Conservation (phyloP, 1,140 invertebrate species). For the Orussus abietinus region DNA sequence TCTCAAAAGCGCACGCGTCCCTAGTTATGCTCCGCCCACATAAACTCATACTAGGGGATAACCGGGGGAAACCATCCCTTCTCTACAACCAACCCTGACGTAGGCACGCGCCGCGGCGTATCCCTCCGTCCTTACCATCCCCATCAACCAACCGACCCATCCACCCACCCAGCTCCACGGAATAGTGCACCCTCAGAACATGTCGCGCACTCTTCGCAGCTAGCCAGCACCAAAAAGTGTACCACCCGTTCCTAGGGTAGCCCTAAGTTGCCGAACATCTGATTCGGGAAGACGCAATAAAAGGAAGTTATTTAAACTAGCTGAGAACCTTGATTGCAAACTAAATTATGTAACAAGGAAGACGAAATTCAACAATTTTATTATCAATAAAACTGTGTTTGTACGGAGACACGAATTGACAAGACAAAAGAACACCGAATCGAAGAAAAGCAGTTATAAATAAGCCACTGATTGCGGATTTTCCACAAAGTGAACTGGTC, state of each 20-base stretch:
- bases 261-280: too few species aligned
- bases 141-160: conserved; percentile 17
- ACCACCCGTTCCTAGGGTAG: background rate
- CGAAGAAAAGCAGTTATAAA: too few species aligned
- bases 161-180: conserved; percentile 23
- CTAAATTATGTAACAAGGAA: too few species aligned
- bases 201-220: conserved; percentile 30
- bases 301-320: too few species aligned
- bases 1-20: conserved; percentile 32
- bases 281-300: too few species aligned
- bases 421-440: too few species aligned
- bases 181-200: conserved; percentile 41
- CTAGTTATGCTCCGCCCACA: conserved; percentile 32
- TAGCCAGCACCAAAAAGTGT: conserved; percentile 18
- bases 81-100: conserved; percentile 20
- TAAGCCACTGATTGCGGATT: too few species aligned
- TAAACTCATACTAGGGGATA: conserved; percentile 18
- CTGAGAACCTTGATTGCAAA: too few species aligned
- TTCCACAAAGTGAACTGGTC: too few species aligned
- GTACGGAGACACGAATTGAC: too few species aligned
- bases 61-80: conserved; percentile 26
- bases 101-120: conserved; percentile 12
- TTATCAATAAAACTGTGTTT: too few species aligned
- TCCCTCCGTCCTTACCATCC: conserved; percentile 11
- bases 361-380: too few species aligned